Conservation (phyloP, 2,888 invertebrate species). For the Pheosia tremula region DNA sequence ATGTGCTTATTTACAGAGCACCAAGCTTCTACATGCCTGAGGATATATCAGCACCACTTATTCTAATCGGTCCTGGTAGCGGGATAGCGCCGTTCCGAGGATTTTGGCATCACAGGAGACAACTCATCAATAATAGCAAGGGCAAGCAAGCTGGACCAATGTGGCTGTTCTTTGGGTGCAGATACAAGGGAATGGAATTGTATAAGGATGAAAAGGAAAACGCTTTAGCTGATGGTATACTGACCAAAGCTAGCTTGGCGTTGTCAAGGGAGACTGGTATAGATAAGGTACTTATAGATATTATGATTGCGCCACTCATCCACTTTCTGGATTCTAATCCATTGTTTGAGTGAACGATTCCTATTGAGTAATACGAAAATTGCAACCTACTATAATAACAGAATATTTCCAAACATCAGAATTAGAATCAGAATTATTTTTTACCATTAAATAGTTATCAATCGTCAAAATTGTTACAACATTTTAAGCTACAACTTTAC, state of each 20-base stretch:
- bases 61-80: conserved; percentile 95
- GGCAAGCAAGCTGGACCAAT: conserved; percentile 73
- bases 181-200: conserved; percentile 90
- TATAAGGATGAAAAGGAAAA: conserved; percentile 92
- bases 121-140: conserved; percentile 50
- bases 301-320: no score
- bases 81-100: conserved; percentile 97
- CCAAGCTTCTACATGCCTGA: conserved; percentile 90
- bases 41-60: conserved; percentile 89
- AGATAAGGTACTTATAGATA: conserved; percentile 86
- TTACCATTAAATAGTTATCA: no score
- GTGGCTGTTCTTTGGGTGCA: conserved; percentile 95
- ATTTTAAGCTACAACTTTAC: no score
- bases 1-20: neutral
- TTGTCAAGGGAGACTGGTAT: conserved; percentile 90
- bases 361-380: neutral
- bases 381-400: neutral
- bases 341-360: neutral
- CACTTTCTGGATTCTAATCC: no score
- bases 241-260: conserved; percentile 90
- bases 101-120: conserved; percentile 93
- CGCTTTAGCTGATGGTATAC: conserved; percentile 87
- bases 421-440: no score
- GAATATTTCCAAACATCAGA: no score
- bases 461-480: no score